Percentiles rank a stretch among this genome's conserved stretches.
Conservation (phyloP, 2,113 vertebrate genomes). For the Microcebus tavaratra region DNA sequence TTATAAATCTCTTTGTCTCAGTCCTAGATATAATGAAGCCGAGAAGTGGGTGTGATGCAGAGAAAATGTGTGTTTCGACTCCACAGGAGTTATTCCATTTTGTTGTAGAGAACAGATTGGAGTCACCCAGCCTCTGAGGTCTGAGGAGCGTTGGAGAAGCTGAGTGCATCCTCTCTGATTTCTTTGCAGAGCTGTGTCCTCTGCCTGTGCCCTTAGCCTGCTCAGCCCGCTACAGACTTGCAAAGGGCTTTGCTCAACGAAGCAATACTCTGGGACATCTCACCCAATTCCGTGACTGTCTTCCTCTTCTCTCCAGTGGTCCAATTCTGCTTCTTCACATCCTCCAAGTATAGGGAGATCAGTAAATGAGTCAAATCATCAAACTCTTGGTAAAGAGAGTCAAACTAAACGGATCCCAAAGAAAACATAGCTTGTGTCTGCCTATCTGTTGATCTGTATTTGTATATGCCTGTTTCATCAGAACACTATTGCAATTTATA, state of each 20-base stretch:
- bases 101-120: not conserved
- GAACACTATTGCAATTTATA: not conserved
- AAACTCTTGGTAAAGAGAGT: not conserved
- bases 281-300: not conserved
- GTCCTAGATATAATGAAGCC: not conserved
- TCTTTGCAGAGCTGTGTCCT: not conserved
- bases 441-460: not conserved
- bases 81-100: not conserved
- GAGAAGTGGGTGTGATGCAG: not conserved
- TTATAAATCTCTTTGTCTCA: not conserved
- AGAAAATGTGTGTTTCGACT: not conserved
- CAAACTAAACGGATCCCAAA: not conserved
- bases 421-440: not conserved
- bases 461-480: not conserved
- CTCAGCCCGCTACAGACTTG: not conserved
- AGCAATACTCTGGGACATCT: not conserved
- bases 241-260: not conserved
- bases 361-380: not conserved
- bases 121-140: not conserved
- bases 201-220: accelerated
- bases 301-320: not conserved
- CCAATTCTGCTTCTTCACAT: not conserved
- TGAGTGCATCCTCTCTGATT: not conserved
- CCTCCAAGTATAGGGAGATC: not conserved
- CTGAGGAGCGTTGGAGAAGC: not conserved